These are phyloP conservation scores for Atlantisia rogersi DNA, from an alignment of 2,113 vertebrate genomes.

Conservation along the genomic window DNA sequence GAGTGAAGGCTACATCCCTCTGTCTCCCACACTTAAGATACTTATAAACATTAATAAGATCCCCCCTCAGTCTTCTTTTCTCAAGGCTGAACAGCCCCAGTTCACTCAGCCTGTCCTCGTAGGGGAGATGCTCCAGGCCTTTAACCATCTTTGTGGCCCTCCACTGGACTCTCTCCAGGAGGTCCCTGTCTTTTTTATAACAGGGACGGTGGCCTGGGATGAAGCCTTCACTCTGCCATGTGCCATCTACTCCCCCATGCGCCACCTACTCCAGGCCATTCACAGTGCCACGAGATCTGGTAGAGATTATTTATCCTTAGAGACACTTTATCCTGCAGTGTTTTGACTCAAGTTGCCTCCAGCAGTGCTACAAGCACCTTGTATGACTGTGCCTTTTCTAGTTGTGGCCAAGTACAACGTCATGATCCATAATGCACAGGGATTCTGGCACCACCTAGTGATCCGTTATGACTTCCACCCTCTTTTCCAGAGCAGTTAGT, in stretches of 20 bases:
- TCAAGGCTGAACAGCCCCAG: too few species aligned
- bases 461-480: not conserved
- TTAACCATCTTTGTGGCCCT: too few species aligned
- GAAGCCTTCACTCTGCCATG: too few species aligned
- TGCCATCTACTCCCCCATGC: too few species aligned
- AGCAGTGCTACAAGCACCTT: not conserved
- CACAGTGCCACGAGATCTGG: not conserved
- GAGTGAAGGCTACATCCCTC: not conserved
- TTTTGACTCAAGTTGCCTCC: not conserved
- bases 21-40: too few species aligned
- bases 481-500: not conserved
- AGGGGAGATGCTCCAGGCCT: too few species aligned
- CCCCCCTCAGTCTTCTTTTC: too few species aligned
- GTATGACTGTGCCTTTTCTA: rapidly evolving
- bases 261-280: not conserved
- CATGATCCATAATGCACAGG: not conserved
- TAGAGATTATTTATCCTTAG: not conserved
- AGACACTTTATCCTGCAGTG: not conserved
- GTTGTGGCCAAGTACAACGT: not conserved
- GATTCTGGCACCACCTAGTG: rapidly evolving
- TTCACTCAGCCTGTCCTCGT: too few species aligned
- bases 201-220: too few species aligned
- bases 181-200: too few species aligned
- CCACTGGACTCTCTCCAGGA: too few species aligned
- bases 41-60: too few species aligned